A percentile compares a stretch with the other conserved stretches of the same genome.
phyloP scores from a whole-genome alignment of 2,113 vertebrate species.

The Pteruthius melanotis region DNA sequence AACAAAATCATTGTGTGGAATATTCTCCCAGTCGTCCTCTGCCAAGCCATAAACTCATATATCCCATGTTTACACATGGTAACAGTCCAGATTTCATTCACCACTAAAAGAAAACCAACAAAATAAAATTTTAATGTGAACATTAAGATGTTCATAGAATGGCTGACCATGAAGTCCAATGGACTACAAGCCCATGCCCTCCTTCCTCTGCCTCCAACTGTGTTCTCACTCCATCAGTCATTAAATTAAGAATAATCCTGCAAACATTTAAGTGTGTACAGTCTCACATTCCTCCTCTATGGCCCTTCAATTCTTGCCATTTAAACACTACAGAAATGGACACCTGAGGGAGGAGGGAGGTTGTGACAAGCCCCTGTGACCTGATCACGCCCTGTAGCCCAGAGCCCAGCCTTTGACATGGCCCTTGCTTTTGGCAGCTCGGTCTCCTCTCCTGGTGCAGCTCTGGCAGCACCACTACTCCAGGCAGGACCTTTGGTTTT shows the following conservation, averaged over 20 bases:
- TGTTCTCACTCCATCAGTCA: not conserved
- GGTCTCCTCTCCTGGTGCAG: not conserved
- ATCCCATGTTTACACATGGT: not conserved
- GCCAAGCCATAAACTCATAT: not conserved
- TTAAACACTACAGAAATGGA: not conserved
- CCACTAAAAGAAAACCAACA: constrained; percentile 34
- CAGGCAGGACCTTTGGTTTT: not conserved
- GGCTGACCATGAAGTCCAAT: not conserved
- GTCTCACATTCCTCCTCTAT: not conserved
- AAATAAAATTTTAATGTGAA: constrained; percentile 25
- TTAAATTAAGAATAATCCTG: not conserved
- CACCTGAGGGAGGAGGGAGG: not conserved
- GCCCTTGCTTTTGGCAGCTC: not conserved
- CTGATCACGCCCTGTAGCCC: not conserved
- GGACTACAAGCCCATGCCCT: not conserved
- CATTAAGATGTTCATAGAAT: not conserved
- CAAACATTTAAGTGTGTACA: not conserved
- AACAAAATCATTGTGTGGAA: not conserved
- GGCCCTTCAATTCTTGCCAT: not conserved
- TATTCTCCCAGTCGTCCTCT: not conserved
- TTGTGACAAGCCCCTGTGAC: fast-evolving
- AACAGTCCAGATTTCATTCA: constrained; percentile 10
- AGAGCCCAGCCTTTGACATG: not conserved
- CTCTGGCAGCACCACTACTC: not conserved
- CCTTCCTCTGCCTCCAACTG: not conserved